Evolutionary conservation across 37 sponge, comb jelly and placozoan genomes (phyloP), one percentile per base, ranked within the genome.

Genomic region (Dysidea cf. avara): DNA sequence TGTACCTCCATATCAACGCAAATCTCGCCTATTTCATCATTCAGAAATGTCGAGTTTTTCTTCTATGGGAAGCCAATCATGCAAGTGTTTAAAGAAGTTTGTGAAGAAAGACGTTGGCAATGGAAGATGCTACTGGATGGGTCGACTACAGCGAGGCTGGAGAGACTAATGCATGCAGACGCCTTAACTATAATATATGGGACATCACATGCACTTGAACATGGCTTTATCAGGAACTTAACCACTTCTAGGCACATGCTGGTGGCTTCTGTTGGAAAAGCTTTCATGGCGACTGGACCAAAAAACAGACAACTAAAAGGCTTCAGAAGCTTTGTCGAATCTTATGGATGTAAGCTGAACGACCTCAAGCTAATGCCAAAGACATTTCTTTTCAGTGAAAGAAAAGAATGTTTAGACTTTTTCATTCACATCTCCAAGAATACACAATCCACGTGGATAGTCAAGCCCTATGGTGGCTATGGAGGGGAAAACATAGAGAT

Each of bases 401-500:
- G 68, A 1, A 20, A 61, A 5, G 77, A 87, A 28, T 92, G 93
- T 52, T 12, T 48, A 14, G 46, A 54, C 9, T 92, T 87, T 43
- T 92, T 92, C 61, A 43, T 43, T 9, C 46, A 43, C 46, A 43
- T 43, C 5, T 43, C 46, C 9, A 76, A 75, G 39, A 79, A 76
- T 58, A 40, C 70, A 1, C 40, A 9, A 43, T 31, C 43, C 0
- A 71, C 74, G 69, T 93, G 94, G 94, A 80, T 93, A 3, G 64
- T 93, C 34, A 93, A 93, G 43, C 64, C 81, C 1, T 84, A 78
- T 5, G 40, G 53, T 28, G 89, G 94, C 0, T 81, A 74, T 61
- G 89, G 94, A 33, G 94, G 94, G 6, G 80, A 68, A 5, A 86
- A 86, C 1, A 78, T 93, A 17, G 80, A 73, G 3, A 53, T 92